These are phyloP conservation scores for Atrina japonica DNA, from an alignment of 2,888 invertebrate genomes.

Conservation along the genomic window DNA sequence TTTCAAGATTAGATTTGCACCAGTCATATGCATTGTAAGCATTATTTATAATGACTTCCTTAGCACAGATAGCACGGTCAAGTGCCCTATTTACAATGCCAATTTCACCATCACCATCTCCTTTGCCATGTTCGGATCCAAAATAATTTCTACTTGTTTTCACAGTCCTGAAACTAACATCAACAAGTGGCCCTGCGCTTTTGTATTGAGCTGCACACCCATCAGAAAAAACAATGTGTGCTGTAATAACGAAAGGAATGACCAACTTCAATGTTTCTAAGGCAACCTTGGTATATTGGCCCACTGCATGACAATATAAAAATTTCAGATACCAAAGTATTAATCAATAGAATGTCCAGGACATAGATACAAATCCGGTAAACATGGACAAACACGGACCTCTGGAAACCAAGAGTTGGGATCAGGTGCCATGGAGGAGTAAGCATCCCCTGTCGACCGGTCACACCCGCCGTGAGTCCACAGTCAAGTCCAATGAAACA, in stretches of 20 bases:
- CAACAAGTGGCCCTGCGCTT: conserved; percentile 30
- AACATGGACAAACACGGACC: no score
- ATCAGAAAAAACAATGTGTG: conserved; percentile 43
- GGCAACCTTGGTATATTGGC: conserved; percentile 36
- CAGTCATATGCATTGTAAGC: conserved; percentile 38
- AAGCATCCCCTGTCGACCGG: no score
- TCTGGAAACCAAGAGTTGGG: no score
- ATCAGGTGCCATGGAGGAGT: no score
- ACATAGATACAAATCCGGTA: no score
- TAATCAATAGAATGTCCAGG: no score
- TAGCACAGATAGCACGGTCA: conserved; percentile 33
- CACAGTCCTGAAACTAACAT: conserved; percentile 19
- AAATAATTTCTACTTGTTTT: conserved; percentile 37
- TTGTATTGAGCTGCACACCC: conserved; percentile 46
- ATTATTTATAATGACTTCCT: conserved; percentile 31
- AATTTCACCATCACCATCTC: conserved; percentile 41
- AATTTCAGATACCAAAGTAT: no score
- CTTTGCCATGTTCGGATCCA: conserved; percentile 42
- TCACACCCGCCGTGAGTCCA: no score
- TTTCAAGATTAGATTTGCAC: conserved; percentile 36
- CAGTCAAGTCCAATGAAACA: no score
- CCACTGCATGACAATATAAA: conserved; percentile 48
- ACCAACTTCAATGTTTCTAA: conserved; percentile 38
- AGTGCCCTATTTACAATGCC: conserved; percentile 38
- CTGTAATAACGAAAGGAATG: conserved; percentile 32